These are phyloP conservation scores for Montipora sp. DNA, from an alignment of 64 coral and sea anemone species.

Conservation along the genomic window DNA sequence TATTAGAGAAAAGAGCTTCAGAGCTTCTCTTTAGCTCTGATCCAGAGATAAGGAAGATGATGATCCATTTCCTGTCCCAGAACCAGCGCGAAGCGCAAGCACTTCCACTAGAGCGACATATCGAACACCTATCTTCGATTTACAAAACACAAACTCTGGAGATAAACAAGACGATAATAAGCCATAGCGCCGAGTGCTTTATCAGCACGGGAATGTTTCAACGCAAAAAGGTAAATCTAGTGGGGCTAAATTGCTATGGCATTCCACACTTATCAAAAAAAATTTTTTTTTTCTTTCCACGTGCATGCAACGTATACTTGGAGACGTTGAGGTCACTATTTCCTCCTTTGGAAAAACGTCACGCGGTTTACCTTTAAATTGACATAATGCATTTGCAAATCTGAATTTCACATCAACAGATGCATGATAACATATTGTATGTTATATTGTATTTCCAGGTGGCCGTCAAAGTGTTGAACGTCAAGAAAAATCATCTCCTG, in stretches of 20 bases:
- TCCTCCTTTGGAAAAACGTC: not conserved
- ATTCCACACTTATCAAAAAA: no score
- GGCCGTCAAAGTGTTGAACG: not conserved
- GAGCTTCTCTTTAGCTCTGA: not conserved
- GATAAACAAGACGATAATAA: not conserved
- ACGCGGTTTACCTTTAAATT: no score
- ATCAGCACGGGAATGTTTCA: slow-evolving; percentile 1
- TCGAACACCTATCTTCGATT: not conserved
- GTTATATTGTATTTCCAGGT: not conserved
- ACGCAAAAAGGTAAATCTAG: not conserved
- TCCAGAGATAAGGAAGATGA: not conserved
- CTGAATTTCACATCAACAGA: no score
- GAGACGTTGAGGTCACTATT: not conserved
- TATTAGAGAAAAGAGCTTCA: not conserved
- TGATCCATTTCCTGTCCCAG: not conserved
- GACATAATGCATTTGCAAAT: no score
- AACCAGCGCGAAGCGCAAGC: not conserved
- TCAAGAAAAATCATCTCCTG: slow-evolving; percentile 6
- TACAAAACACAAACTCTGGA: slow-evolving; percentile 9
- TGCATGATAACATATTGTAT: not conserved
- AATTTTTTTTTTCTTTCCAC: no score
- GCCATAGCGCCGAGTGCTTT: not conserved
- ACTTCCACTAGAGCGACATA: not conserved
- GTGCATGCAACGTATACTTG: no score
- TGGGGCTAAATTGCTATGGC: no score